Conservation (phyloP, 2,797 vertebrate species). For the Phrynocephalus forsythii region DNA sequence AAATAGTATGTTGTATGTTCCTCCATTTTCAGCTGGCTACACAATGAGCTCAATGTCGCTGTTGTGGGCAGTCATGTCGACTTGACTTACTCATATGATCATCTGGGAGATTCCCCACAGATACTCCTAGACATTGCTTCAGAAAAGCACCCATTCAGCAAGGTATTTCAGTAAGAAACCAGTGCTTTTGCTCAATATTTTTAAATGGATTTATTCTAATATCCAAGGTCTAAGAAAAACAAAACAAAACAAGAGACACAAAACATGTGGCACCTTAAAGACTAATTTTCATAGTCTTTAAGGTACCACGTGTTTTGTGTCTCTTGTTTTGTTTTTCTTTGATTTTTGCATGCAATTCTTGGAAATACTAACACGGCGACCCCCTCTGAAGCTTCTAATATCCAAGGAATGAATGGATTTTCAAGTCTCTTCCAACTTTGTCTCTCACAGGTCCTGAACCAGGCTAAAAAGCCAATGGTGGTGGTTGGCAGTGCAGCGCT, state of each 20-base stretch:
- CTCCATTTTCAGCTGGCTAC: conserved; percentile 89
- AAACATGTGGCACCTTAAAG: no score
- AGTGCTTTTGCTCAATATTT: background rate
- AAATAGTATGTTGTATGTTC: conserved; percentile 26
- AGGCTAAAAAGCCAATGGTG: conserved; percentile 90
- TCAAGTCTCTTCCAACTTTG: background rate
- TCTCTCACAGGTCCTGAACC: conserved; percentile 81
- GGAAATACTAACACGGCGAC: no score
- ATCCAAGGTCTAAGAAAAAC: background rate
- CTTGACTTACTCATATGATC: conserved; percentile 91
- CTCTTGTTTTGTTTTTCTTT: no score
- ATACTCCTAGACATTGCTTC: conserved; percentile 88
- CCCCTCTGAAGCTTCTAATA: background rate
- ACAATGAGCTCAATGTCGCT: conserved; percentile 93
- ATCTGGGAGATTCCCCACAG: conserved; percentile 91
- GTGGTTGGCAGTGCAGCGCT: conserved; percentile 92
- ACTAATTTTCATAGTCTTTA: no score
- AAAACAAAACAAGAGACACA: no score
- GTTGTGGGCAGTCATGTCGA: conserved; percentile 90
- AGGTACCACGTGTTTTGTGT: no score
- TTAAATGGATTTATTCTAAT: background rate
- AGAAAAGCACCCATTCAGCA: conserved; percentile 88
- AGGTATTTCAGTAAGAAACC: conserved; percentile 79
- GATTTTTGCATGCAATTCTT: no score
- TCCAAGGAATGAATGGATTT: background rate